Evolutionary conservation across 2,113 vertebrate species (phyloP), one percentile per base, ranked within the genome.

Genomic region (Xiphophorus maculatus): DNA sequence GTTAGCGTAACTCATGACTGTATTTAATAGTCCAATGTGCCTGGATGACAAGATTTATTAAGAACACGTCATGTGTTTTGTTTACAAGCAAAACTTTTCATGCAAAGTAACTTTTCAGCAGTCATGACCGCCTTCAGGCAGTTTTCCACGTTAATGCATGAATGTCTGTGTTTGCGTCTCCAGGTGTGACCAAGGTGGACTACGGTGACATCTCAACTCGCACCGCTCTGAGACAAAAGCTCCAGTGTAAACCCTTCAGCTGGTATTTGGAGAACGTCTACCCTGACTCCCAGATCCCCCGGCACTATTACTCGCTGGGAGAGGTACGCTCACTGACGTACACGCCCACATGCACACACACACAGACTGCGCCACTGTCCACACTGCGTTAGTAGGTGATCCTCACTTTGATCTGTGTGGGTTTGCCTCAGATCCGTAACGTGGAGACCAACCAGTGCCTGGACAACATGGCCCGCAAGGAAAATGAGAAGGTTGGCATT

Each of bases 391-490:
- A 30, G 54, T 37, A 25, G 12, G 1, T 37, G 29, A 66, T 75
- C 7, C n/a, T 80, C 10, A 33, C 62, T 32, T 15, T 51, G 64
- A 2, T 37, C 15, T 74, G 14, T 80, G 10, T 79, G 54, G 71
- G 74, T 71, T 79, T 51, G 62, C 60, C 62, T 48, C 80, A 99
- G 98, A 98, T 99, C 85, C 95, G 98, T 84, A 99, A 99, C 19
- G 97, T 98, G 85, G 97, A 99, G 92, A 99, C 98, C 69, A 99
- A 99, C 90, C 98, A 99, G 71, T 99, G 98, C 93, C 94, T 99
- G 92, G 98, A 99, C 94, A 99, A 99, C 90, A 99, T 99, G 98
- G 98, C 98, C 82, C 96, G 98, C 83, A 99, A 99, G 88, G 98
- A 99, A 90, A 99, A 99, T 27, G 98, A 99, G 91, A 99, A 99